Evolutionary conservation across 2,113 vertebrate species (phyloP).

Genomic region (Megaptera novaeangliae): DNA sequence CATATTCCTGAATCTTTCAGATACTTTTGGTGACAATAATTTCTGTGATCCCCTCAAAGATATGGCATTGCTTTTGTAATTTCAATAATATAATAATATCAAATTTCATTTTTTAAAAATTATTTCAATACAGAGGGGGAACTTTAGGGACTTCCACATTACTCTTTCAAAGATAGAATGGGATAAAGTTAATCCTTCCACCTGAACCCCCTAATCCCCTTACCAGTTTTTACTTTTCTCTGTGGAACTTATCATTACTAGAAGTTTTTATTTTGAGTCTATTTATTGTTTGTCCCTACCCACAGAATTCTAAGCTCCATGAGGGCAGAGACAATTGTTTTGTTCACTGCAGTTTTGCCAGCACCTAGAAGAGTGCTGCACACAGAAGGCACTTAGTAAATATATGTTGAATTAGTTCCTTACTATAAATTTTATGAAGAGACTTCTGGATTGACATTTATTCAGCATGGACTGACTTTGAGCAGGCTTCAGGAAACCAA

Average conservation of each 20-base stretch:
- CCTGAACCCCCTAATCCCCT: not conserved
- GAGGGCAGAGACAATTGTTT: not conserved
- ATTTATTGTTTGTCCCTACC: not conserved
- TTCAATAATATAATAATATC: not conserved
- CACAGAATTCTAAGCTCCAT: not conserved
- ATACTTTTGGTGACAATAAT: not conserved
- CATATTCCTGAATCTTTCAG: not conserved
- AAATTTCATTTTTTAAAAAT: not conserved
- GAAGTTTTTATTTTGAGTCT: not conserved
- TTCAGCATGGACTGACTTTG: not conserved
- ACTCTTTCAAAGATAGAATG: not conserved
- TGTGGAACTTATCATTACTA: not conserved
- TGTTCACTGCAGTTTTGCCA: not conserved
- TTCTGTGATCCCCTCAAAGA: not conserved
- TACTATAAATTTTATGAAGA: not conserved
- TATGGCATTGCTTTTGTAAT: not conserved
- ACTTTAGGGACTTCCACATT: not conserved
- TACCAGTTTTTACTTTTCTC: not conserved
- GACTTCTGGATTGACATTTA: not conserved
- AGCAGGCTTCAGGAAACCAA: not conserved
- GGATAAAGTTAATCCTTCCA: not conserved
- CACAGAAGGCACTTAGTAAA: not conserved
- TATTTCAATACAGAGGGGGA: not conserved
- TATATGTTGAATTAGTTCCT: not conserved
- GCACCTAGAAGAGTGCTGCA: not conserved